Base-by-base conservation (phyloP, 2,797 vertebrate genomes). In the Acanthornis magna region DNA sequence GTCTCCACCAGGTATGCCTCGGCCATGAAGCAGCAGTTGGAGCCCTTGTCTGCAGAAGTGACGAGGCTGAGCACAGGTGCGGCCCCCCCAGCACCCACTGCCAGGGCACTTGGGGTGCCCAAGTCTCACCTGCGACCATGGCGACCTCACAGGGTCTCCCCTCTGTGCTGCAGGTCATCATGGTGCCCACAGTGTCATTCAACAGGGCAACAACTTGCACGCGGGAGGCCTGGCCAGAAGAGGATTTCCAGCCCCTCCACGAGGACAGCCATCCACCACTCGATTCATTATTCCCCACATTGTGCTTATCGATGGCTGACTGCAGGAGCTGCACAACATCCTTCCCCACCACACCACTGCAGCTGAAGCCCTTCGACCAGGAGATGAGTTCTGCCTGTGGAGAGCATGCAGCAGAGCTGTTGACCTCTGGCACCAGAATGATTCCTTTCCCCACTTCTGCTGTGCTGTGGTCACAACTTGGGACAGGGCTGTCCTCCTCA, bases 11-110 rank as follows among this genome's bases (percentile, higher is more conserved):
- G 96, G 66, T 32, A 82, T 1, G 98, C 98, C 91, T 99, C 98
- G 11, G 98, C 98, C 98, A 99, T 99, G 97, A 99, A 99, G 94
- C 98, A 99, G 3, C 98, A 98, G 27, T 99, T 99, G 88, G 98
- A 98, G 63, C 98, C 98, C 0, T 96, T 97, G 26, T 97, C 98
- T 99, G 77, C 0, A 10, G 60, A 71, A 61, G 18, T 0, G 1
- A 61, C 9, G 22, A 23, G 47, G 18, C 18, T 92, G 40, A 96
- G 71, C 50, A 50, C 34, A 1, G 1, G 23, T 1, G 1, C 1
- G 10, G 0, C 3, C 3, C 2, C 27, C 5, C 17, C 43, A 30
- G 25, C 40, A 40, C 74, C n/a, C 57, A 17, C 19, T 2, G 0
- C 16, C 13, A 15, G 1, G 19, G 30, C 30, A 62, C 0, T 0